Evolutionary conservation across 1,140 invertebrate genomes (phyloP), one percentile per base, ranked within the genome.

Genomic region (Drosophila guanche): DNA sequence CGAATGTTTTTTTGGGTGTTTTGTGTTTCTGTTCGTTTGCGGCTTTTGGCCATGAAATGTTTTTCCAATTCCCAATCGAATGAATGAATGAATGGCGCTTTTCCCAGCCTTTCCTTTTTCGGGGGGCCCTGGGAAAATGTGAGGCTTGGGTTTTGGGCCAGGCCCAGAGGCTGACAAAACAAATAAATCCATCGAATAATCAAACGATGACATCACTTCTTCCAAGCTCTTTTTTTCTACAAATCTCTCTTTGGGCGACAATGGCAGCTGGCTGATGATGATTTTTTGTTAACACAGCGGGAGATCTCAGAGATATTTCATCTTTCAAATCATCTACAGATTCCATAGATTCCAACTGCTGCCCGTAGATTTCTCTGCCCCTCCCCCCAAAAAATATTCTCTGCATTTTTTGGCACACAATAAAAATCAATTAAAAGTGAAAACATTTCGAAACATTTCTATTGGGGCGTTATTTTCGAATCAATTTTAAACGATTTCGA

Each of bases 351-450:
- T 57, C 22, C 57, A 58, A 41, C 41, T 56, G 56, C 23, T 45
- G 29, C 27, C 51, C 46, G 42, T 14, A 47, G 40, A 53, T 53
- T 60, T 23, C 58, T 29, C 47, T 52, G 1, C 23, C 7, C 23
- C n/a, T 25, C 47, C 14, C 27, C 27, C 16, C 20, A 5, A 2
- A 23, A 14, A 14, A 40, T 55, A 56, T 68, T 69, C 16, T 69
- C 37, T 70, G 33, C 16, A 52, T 20, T 45, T 62, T 67, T 71
- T 66, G 27, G 27, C 56, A 71, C 23, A 57, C 58, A 81, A 88
- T 86, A 62, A 81, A 86, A 81, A 86, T 88, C 81, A 81, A 86
- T 86, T 86, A 86, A 86, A 75, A 62, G 48, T 46, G 52, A 75
- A 78, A 86, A 52, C 52, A 54, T 58, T 62, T 55, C 12, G 20